Conservation (phyloP, 2,888 invertebrate genomes). For the Elysia crispata region DNA sequence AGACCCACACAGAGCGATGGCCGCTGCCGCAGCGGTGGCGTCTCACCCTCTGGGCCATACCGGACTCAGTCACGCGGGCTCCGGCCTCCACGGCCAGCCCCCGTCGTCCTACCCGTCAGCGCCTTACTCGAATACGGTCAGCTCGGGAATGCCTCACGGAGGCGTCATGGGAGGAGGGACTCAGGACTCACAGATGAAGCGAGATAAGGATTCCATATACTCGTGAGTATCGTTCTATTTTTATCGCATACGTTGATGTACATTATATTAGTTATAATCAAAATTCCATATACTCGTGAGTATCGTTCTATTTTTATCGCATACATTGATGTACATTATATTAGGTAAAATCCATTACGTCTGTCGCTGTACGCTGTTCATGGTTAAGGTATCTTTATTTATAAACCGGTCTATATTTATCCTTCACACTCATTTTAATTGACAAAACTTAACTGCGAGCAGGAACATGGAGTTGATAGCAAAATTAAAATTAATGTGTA, state of each 20-base stretch:
- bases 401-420: no score
- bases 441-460: no score
- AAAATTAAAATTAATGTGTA: no score
- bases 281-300: constrained; percentile 99
- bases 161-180: constrained; percentile 61
- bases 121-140: constrained; percentile 29
- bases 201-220: constrained; percentile 99
- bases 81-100: constrained; percentile 67
- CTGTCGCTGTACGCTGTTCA: no score
- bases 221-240: constrained; percentile 85
- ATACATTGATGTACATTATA: no score
- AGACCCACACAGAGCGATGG: constrained; percentile 67
- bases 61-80: constrained; percentile 61
- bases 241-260: no score
- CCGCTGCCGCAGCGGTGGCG: constrained; percentile 45
- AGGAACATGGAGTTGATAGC: no score
- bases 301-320: constrained; percentile 42
- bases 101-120: constrained; percentile 59
- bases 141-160: constrained; percentile 31
- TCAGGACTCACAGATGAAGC: constrained; percentile 81
- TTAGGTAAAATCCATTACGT: no score
- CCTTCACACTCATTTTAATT: no score
- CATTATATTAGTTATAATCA: no score
- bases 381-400: no score
- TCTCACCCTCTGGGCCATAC: constrained; percentile 61